Evolutionary conservation across 2,888 invertebrate species (phyloP).

Genomic region (Heliconius hortense): DNA sequence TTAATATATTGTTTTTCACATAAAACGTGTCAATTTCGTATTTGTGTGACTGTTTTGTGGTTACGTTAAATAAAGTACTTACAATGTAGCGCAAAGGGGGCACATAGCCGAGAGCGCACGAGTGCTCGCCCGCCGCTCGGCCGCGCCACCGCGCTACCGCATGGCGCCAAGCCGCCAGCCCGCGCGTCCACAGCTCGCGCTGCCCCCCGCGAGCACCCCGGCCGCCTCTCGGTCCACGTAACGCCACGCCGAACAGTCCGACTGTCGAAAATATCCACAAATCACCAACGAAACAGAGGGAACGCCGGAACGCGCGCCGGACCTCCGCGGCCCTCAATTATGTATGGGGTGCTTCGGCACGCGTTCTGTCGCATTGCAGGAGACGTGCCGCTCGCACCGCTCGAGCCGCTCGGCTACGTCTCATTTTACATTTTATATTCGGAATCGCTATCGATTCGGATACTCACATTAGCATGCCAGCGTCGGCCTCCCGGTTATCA

Average conservation of each 20-base stretch:
- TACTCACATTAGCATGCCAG: conserved; percentile 82
- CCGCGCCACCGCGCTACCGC: conserved; percentile 73
- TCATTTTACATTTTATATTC: conserved; percentile 44
- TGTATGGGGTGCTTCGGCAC: conserved; percentile 54
- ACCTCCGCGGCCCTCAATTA: conserved; percentile 45
- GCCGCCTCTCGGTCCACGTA: conserved; percentile 58
- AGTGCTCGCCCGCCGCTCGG: conserved; percentile 72
- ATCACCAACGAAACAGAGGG: conserved; percentile 45
- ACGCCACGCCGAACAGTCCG: conserved; percentile 73
- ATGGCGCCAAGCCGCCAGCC: conserved; percentile 56
- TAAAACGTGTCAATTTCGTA: background rate
- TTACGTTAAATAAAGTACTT: conserved; percentile 53
- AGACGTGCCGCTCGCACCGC: conserved; percentile 48
- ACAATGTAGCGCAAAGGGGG: conserved; percentile 80
- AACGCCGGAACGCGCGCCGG: conserved; percentile 42
- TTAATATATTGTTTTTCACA: background rate
- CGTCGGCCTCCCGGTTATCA: conserved; percentile 74
- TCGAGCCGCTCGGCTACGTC: conserved; percentile 36
- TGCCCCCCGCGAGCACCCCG: conserved; percentile 38
- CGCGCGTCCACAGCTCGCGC: conserved; percentile 49
- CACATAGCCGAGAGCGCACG: conserved; percentile 81
- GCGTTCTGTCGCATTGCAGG: conserved; percentile 75
- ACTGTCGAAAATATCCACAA: conserved; percentile 71
- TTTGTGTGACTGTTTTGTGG: background rate
- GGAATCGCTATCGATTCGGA: conserved; percentile 51